phyloP scores from a whole-genome alignment of 2,888 invertebrate genomes.

The Campoletis raptor region DNA sequence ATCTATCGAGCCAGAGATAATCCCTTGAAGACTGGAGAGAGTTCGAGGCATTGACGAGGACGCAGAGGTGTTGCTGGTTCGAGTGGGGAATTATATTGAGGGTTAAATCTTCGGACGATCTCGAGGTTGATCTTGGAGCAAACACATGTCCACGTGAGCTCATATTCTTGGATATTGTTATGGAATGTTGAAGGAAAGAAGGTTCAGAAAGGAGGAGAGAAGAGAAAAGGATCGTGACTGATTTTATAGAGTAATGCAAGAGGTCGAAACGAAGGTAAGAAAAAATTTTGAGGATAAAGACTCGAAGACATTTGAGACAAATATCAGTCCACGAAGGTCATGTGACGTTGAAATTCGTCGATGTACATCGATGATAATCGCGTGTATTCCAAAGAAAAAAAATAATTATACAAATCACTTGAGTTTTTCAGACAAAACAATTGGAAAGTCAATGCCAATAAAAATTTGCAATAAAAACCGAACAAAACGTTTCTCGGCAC shows the following conservation, averaged over 20 bases:
- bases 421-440: background rate
- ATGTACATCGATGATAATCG: background rate
- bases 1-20: conserved; percentile 64
- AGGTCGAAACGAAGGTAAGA: conserved; percentile 1
- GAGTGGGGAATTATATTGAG: conserved; percentile 46
- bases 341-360: conserved; percentile 20
- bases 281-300: background rate
- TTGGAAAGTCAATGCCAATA: background rate
- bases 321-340: background rate
- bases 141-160: conserved; percentile 45
- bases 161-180: conserved; percentile 43
- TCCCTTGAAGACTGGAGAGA: conserved; percentile 38
- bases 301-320: background rate
- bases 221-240: conserved; percentile 31
- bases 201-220: background rate
- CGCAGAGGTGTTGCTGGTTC: conserved; percentile 46
- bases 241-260: conserved; percentile 19
- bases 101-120: conserved; percentile 42
- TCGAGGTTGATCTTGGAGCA: conserved; percentile 28
- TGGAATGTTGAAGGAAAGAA: conserved; percentile 24
- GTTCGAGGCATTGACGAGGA: conserved; percentile 61
- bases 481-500: background rate
- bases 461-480: background rate
- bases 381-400: background rate
- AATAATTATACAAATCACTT: background rate